Conservation (phyloP, 1,140 invertebrate genomes). For the Platyura marginata region DNA sequence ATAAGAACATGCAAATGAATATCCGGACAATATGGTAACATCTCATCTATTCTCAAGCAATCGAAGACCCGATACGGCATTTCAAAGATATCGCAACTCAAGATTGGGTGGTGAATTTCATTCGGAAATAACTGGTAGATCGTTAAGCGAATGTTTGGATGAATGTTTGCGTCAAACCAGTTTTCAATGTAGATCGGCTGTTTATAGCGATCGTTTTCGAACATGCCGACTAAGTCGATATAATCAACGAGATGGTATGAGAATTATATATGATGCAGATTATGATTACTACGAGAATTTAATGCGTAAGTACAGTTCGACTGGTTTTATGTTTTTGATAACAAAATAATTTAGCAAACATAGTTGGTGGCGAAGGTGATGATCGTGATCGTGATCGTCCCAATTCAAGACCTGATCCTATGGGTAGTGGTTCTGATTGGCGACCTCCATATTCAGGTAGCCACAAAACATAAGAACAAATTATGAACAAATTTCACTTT, state of each 20-base stretch:
- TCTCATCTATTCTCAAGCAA: constrained; percentile 63
- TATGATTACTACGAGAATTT: constrained; percentile 85
- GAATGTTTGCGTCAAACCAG: constrained; percentile 73
- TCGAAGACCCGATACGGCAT: constrained; percentile 65
- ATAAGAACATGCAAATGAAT: constrained; percentile 55
- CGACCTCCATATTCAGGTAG: background rate
- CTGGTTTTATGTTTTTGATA: background rate
- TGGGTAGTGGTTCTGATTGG: background rate
- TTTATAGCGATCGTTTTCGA: constrained; percentile 67
- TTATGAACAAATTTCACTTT: background rate
- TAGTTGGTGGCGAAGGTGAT: constrained; percentile 17
- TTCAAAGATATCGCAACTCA: constrained; percentile 72
- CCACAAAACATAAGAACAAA: background rate
- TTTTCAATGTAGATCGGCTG: constrained; percentile 70
- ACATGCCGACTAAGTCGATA: constrained; percentile 70
- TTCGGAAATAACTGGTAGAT: constrained; percentile 70
- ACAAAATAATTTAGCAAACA: constrained; percentile 11
- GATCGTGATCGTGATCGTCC: constrained; percentile 1
- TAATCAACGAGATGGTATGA: constrained; percentile 71
- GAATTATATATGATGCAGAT: constrained; percentile 73
- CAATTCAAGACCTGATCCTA: background rate
- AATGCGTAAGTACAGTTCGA: constrained; percentile 50
- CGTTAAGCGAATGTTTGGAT: constrained; percentile 72
- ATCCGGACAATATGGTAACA: constrained; percentile 62
- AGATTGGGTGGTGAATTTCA: constrained; percentile 70